phyloP scores from a whole-genome alignment of 2,797 vertebrate genomes.

The Danio albolineatus region DNA sequence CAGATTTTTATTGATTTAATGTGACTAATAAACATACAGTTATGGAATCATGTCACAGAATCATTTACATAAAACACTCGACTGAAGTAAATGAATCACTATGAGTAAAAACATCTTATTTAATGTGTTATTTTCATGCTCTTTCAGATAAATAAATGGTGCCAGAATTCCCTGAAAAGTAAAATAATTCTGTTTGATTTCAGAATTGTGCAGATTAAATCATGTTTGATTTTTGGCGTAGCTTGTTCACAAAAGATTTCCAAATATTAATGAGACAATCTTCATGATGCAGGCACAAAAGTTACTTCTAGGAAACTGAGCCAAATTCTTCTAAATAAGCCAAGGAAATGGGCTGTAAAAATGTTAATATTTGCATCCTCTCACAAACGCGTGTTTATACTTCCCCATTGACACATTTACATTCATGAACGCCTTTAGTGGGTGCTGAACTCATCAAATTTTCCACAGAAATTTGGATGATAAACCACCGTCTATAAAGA shows the following conservation, averaged over 20 bases:
- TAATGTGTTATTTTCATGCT: too few relatives aligned
- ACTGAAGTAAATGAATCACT: too few relatives aligned
- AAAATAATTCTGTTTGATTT: not conserved
- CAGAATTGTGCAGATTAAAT: too few relatives aligned
- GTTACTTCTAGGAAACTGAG: constrained; percentile 6
- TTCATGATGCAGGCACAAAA: not conserved
- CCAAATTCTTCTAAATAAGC: not conserved
- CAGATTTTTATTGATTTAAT: too few relatives aligned
- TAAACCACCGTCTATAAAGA: constrained; percentile 1
- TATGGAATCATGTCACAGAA: too few relatives aligned
- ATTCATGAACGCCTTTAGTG: not conserved
- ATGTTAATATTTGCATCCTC: constrained; percentile 50
- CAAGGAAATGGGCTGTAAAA: constrained; percentile 36
- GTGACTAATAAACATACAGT: too few relatives aligned
- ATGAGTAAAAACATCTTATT: too few relatives aligned
- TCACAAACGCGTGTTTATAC: constrained; percentile 42
- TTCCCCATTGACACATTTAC: constrained; percentile 31
- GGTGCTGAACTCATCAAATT: constrained; percentile 12
- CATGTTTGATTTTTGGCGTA: too few relatives aligned
- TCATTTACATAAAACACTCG: too few relatives aligned
- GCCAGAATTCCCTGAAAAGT: constrained; percentile 15
- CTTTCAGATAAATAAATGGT: too few relatives aligned
- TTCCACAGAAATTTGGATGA: not conserved
- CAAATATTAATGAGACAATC: constrained; percentile 15
- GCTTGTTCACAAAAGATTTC: not conserved